phyloP scores from a whole-genome alignment of 2,797 vertebrate genomes.

The Aeoliscus strigatus region DNA sequence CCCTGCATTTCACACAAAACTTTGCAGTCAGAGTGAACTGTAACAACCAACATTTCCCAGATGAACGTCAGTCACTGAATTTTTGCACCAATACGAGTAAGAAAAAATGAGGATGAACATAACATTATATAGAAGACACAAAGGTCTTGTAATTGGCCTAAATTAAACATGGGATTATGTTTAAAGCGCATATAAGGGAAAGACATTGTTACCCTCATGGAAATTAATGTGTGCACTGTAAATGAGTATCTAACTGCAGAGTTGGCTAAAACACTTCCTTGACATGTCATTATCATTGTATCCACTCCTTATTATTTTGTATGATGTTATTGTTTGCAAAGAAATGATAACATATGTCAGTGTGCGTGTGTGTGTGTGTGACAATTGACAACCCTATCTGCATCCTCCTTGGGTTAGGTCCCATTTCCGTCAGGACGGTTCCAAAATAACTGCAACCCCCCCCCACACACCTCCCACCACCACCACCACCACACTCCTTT shows the following conservation, averaged over 20 bases:
- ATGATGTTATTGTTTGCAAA: conserved; percentile 29
- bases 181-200: background rate
- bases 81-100: too few species aligned
- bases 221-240: background rate
- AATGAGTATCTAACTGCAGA: conserved; percentile 1
- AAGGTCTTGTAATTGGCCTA: too few species aligned
- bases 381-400: conserved; percentile 77
- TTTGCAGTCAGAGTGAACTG: conserved; percentile 5
- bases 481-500: too few species aligned
- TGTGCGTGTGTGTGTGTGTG: conserved; percentile 11
- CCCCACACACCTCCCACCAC: too few species aligned
- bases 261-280: conserved; percentile 10
- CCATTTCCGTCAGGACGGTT: conserved; percentile 83
- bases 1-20: background rate
- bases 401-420: conserved; percentile 82
- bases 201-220: background rate
- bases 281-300: conserved; percentile 11
- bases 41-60: background rate
- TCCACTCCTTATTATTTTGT: background rate
- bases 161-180: too few species aligned
- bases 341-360: conserved; percentile 5
- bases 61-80: too few species aligned
- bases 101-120: too few species aligned
- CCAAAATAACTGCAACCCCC: conserved; percentile 89
- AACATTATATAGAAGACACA: too few species aligned